These are phyloP conservation scores for Octodon degus DNA, from an alignment of 2,113 vertebrate genomes.

Conservation along the genomic window DNA sequence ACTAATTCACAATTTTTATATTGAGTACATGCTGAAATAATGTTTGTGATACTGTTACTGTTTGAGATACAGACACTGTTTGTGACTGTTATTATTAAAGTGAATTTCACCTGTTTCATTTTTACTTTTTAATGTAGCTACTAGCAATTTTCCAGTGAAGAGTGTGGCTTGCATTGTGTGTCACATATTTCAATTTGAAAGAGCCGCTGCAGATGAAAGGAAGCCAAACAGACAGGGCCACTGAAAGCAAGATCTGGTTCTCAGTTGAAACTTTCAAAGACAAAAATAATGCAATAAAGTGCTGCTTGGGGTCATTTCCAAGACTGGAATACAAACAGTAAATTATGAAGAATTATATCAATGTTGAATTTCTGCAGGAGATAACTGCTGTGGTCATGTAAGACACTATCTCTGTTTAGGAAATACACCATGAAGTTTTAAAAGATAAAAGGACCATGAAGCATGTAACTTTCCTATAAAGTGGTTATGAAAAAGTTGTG, in stretches of 20 bases:
- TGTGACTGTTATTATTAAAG: background rate
- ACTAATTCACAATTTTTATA: background rate
- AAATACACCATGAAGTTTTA: background rate
- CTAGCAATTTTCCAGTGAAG: background rate
- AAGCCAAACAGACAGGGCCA: background rate
- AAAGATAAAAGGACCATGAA: background rate
- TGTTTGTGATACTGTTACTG: background rate
- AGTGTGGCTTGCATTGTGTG: background rate
- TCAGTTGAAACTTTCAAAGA: background rate
- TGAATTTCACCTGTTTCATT: background rate
- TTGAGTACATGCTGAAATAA: background rate
- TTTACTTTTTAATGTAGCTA: background rate
- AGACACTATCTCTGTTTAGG: background rate
- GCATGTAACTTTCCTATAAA: background rate
- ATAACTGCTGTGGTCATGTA: background rate
- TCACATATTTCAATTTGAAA: constrained; percentile 3
- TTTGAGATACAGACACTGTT: background rate
- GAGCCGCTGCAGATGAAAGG: background rate
- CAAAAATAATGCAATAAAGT: background rate
- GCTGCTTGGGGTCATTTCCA: background rate
- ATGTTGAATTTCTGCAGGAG: background rate
- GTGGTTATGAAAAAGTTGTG: background rate
- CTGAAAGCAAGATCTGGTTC: background rate
- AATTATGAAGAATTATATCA: background rate
- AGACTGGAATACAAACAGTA: background rate